These are phyloP conservation scores for Hemitrygon akajei DNA, from an alignment of 2,797 vertebrate genomes.

Conservation along the genomic window DNA sequence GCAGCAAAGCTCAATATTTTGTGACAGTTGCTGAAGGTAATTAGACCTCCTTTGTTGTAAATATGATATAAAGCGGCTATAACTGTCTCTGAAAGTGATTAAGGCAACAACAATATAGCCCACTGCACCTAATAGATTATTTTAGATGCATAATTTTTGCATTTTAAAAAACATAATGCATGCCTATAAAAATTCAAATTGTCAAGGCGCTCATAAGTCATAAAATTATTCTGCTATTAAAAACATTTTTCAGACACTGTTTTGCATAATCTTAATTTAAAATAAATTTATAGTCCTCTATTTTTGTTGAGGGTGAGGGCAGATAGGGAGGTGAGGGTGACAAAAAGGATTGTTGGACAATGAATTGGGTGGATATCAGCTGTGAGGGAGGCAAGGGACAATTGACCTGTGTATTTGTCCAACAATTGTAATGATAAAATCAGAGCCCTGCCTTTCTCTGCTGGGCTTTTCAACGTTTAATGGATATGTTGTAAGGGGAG, in stretches of 20 bases:
- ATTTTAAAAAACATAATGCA: conserved; percentile 78
- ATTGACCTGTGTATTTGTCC: conserved; percentile 58
- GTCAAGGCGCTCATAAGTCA: conserved; percentile 67
- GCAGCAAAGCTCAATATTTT: conserved; percentile 70
- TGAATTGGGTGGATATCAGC: neutral
- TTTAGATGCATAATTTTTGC: conserved; percentile 82
- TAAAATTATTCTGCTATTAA: conserved; percentile 75
- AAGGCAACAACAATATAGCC: conserved; percentile 86
- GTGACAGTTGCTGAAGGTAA: conserved; percentile 77
- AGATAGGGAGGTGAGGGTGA: conserved; percentile 26
- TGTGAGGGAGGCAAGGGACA: neutral
- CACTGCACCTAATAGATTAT: conserved; percentile 88
- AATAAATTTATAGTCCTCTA: conserved; percentile 41
- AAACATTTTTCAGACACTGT: conserved; percentile 66
- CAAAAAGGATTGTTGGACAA: conserved; percentile 21
- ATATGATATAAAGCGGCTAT: conserved; percentile 89
- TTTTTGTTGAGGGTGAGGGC: conserved; percentile 36
- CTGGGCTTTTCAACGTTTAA: conserved; percentile 68
- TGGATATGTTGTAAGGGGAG: conserved; percentile 87
- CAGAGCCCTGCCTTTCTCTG: conserved; percentile 64
- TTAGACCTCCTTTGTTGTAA: conserved; percentile 83
- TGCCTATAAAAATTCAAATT: conserved; percentile 74
- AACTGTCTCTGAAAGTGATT: conserved; percentile 88
- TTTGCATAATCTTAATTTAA: conserved; percentile 58
- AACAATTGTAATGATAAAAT: conserved; percentile 75